phyloP scores from a whole-genome alignment of 2,113 vertebrate species.

The Equus przewalskii region DNA sequence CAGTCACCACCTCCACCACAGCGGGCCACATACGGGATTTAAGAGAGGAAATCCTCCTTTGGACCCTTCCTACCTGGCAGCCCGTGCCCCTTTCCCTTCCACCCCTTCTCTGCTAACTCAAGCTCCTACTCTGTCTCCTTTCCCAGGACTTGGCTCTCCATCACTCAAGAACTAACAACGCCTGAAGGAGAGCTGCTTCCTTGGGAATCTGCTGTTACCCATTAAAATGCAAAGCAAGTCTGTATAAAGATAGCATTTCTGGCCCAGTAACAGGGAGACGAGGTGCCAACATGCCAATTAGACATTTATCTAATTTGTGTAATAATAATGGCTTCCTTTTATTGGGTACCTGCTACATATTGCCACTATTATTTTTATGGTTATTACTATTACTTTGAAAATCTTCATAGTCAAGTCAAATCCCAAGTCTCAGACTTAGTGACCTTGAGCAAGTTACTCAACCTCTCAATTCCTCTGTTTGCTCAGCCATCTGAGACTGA shows the following conservation, averaged over 20 bases:
- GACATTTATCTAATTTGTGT: constrained; percentile 48
- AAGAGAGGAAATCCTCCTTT: not conserved
- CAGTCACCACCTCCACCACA: not conserved
- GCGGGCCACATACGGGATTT: not conserved
- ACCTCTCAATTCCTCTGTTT: not conserved
- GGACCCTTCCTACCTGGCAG: not conserved
- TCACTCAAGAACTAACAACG: not conserved
- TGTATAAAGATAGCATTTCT: constrained; percentile 36
- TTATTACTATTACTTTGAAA: constrained; percentile 42
- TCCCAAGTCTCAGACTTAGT: not conserved
- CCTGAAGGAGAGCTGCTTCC: not conserved
- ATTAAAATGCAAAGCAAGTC: constrained; percentile 9
- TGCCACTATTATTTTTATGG: constrained; percentile 29
- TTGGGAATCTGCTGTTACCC: not conserved
- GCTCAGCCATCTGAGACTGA: not conserved
- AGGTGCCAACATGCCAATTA: constrained; percentile 15
- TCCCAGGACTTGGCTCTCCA: not conserved
- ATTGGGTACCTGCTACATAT: not conserved
- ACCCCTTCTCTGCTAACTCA: not conserved
- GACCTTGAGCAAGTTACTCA: not conserved
- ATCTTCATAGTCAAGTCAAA: constrained; percentile 28
- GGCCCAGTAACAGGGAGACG: not conserved
- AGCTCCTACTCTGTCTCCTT: not conserved
- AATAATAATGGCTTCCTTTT: constrained; percentile 39
- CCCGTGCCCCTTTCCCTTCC: not conserved